Percentiles rank a stretch among this genome's conserved stretches.
phyloP scores from a whole-genome alignment of 2,797 vertebrate genomes.

The Bradypodion ventrale region DNA sequence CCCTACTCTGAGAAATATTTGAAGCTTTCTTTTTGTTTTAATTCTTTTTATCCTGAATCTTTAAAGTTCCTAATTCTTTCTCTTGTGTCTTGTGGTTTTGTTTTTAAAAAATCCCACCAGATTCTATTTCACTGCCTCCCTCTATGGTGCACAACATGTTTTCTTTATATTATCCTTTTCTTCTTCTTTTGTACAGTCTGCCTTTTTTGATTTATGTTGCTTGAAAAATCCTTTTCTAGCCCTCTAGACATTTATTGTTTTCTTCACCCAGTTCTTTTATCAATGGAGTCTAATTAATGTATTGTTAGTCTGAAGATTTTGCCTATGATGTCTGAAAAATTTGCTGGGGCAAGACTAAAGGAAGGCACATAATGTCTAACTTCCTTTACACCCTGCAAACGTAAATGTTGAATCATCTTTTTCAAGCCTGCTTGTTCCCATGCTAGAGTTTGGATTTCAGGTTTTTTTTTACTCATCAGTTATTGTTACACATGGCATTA shows the following conservation, averaged over 20 bases:
- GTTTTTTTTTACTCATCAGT: neutral
- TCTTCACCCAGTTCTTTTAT: slow-evolving; percentile 51
- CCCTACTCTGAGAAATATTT: slow-evolving; percentile 52
- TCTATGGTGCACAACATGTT: slow-evolving; percentile 43
- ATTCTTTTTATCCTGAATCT: slow-evolving; percentile 14
- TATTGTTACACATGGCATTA: neutral
- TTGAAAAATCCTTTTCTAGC: slow-evolving; percentile 56
- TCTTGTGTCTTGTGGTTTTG: slow-evolving; percentile 40
- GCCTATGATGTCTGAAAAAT: slow-evolving; percentile 18
- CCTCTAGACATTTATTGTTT: slow-evolving; percentile 57
- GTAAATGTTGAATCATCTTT: slow-evolving; percentile 13
- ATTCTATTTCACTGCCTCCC: slow-evolving; percentile 47
- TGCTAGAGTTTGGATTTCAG: neutral
- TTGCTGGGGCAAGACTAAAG: slow-evolving; percentile 5
- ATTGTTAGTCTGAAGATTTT: slow-evolving; percentile 52
- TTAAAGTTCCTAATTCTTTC: slow-evolving; percentile 46
- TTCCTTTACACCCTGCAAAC: slow-evolving; percentile 24
- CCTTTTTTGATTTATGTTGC: slow-evolving; percentile 55
- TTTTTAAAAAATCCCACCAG: too few relatives aligned
- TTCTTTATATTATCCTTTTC: slow-evolving; percentile 49
- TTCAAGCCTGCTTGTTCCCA: slow-evolving; percentile 18
- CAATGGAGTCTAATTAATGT: slow-evolving; percentile 45
- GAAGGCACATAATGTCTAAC: neutral
- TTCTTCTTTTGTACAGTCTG: slow-evolving; percentile 55
- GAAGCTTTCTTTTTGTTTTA: slow-evolving; percentile 51